These are phyloP conservation scores for Scarus forsteni DNA, from an alignment of 2,797 vertebrate genomes.

Conservation along the genomic window DNA sequence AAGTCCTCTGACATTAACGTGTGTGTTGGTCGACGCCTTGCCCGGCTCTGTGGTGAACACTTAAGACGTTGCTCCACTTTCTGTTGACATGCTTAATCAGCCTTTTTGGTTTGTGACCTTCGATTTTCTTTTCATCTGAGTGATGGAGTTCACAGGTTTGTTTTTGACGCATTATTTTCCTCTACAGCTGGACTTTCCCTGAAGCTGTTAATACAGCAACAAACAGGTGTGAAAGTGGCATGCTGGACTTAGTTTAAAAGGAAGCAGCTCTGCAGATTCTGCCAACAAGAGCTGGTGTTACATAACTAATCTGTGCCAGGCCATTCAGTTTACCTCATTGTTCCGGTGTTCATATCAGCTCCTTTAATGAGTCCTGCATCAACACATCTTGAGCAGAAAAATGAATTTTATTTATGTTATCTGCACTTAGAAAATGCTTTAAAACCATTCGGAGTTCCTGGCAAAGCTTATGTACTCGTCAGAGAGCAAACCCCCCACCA, in stretches of 20 bases:
- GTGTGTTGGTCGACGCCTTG: background rate
- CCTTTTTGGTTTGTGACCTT: background rate
- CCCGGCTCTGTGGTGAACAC: background rate
- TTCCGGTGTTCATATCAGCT: too few species aligned
- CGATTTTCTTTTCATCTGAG: background rate
- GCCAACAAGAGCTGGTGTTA: too few species aligned
- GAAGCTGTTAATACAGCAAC: accelerated
- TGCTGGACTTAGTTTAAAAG: background rate
- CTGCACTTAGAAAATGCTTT: too few species aligned
- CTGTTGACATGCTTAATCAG: background rate
- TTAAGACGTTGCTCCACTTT: background rate
- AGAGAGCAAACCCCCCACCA: too few species aligned
- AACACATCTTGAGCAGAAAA: too few species aligned
- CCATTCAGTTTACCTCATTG: too few species aligned
- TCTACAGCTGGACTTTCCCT: background rate
- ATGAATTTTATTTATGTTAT: too few species aligned
- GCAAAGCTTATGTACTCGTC: too few species aligned
- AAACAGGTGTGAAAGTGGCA: background rate
- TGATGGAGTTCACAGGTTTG: background rate
- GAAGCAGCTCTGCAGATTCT: too few species aligned
- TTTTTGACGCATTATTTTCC: background rate
- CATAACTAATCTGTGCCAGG: too few species aligned
- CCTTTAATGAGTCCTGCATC: too few species aligned
- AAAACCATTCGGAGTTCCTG: too few species aligned
- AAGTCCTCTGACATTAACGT: constrained; percentile 1